Conservation (phyloP, 2,797 vertebrate genomes). For the Sebastes vulpes region DNA sequence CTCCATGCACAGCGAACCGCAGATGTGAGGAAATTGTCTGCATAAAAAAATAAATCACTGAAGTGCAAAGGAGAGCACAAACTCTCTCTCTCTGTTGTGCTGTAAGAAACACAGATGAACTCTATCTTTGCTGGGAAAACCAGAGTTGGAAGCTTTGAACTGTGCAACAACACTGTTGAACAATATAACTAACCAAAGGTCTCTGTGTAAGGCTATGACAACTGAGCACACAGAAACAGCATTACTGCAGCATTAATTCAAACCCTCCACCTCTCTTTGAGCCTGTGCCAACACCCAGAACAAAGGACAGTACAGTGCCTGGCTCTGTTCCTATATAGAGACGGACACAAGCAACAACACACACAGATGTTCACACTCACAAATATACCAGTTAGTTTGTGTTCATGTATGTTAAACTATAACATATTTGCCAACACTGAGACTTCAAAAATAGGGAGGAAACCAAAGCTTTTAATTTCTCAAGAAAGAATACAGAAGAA, state of each 20-base stretch:
- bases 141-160: conserved; percentile 8
- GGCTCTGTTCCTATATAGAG: neutral
- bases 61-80: neutral
- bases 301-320: neutral
- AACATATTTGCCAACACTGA: no score
- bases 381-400: neutral
- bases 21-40: conserved; percentile 38
- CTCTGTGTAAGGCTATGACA: neutral
- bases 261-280: neutral
- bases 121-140: neutral
- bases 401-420: neutral
- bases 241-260: neutral
- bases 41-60: neutral
- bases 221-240: neutral
- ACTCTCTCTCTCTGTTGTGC: neutral
- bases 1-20: conserved; percentile 21
- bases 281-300: neutral
- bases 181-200: conserved; percentile 7
- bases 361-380: neutral
- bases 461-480: no score
- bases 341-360: neutral
- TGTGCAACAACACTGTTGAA: conserved; percentile 3
- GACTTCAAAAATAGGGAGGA: no score
- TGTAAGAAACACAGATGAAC: neutral
- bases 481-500: no score